These are phyloP conservation scores for Elephantulus edwardii DNA, from an alignment of 2,113 vertebrate species.

Conservation along the genomic window DNA sequence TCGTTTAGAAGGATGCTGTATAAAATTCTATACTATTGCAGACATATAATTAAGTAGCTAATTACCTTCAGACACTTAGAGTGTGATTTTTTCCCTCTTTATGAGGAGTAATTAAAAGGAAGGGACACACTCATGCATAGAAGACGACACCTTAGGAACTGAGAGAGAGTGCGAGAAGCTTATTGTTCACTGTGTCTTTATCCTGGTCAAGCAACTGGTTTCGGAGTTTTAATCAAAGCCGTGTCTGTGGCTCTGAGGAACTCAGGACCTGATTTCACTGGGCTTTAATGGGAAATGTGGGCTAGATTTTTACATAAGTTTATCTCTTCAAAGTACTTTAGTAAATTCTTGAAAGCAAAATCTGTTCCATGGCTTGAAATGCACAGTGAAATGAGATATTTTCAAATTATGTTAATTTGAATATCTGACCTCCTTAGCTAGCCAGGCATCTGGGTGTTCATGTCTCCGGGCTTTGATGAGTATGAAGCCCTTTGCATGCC, in stretches of 20 bases:
- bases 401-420: not conserved
- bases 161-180: not conserved
- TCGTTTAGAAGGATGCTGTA: not conserved
- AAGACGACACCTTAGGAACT: not conserved
- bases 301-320: slow-evolving; percentile 8
- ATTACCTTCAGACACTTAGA: not conserved
- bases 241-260: not conserved
- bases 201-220: not conserved
- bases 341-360: slow-evolving; percentile 43
- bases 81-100: not conserved
- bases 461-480: not conserved
- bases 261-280: not conserved
- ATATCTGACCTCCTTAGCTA: not conserved
- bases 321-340: slow-evolving; percentile 32
- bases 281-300: slow-evolving; percentile 24
- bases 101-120: not conserved
- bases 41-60: not conserved
- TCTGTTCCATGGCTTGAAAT: slow-evolving; percentile 8
- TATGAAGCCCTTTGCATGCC: rapidly evolving
- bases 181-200: rapidly evolving
- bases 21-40: not conserved
- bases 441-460: not conserved
- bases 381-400: slow-evolving; percentile 17
- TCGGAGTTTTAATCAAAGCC: not conserved
- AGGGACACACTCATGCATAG: not conserved